Evolutionary conservation across 2,113 vertebrate genomes (phyloP).

Genomic region (Xenus cinereus): DNA sequence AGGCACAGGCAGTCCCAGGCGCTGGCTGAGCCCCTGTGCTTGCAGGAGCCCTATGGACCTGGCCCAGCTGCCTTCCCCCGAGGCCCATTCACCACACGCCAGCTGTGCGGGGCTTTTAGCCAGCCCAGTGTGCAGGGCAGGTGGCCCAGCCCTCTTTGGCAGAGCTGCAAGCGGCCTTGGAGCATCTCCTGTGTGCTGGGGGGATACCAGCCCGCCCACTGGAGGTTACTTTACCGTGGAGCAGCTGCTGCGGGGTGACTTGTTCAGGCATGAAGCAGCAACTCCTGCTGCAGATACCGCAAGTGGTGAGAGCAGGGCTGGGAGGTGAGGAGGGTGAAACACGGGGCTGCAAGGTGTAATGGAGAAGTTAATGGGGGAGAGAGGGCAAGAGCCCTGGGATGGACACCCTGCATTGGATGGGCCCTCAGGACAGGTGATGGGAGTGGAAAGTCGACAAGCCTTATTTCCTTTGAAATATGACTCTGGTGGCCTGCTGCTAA

Average conservation of each 20-base stretch:
- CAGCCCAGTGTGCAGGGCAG: not conserved
- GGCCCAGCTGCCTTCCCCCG: not conserved
- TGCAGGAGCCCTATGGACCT: not conserved
- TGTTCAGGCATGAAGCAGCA: not conserved
- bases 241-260: not conserved
- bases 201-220: accelerated
- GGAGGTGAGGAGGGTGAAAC: accelerated
- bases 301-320: not conserved
- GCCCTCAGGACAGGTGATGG: not conserved
- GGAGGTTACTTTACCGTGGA: not conserved
- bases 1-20: not conserved
- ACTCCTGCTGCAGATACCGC: accelerated
- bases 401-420: not conserved
- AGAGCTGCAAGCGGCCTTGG: not conserved
- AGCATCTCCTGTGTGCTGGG: not conserved
- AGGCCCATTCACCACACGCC: not conserved
- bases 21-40: not conserved
- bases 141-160: not conserved
- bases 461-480: not conserved
- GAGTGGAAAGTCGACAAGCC: not conserved
- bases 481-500: not conserved
- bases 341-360: accelerated
- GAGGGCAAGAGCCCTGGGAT: not conserved
- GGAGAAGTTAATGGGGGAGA: not conserved
- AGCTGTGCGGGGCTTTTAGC: not conserved